phyloP scores from a whole-genome alignment of 2,797 vertebrate species.

The Ataeniobius toweri region DNA sequence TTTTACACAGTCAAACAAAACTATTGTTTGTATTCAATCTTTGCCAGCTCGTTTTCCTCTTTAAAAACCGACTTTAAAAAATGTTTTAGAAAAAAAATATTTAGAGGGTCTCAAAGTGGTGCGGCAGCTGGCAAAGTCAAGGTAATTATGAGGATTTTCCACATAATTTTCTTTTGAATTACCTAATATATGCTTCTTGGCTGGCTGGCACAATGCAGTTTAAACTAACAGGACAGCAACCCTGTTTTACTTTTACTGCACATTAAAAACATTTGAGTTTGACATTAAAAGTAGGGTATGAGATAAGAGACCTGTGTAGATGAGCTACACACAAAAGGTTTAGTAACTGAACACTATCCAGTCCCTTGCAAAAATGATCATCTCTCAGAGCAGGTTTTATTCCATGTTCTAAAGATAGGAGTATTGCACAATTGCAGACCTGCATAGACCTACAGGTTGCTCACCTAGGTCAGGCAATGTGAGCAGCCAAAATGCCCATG shows the following conservation, averaged over 20 bases:
- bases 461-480: no score
- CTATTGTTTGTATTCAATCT: neutral
- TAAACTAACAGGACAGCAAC: neutral
- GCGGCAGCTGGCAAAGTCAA: neutral
- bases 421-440: no score
- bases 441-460: no score
- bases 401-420: no score
- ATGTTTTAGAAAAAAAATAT: no score
- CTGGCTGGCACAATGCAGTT: neutral
- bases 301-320: neutral
- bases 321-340: neutral
- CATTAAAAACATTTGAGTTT: neutral
- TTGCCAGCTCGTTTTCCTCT: neutral
- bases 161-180: neutral
- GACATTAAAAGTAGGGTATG: neutral
- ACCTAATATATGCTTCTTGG: neutral
- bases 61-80: neutral
- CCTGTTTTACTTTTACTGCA: neutral
- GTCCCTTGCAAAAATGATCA: no score
- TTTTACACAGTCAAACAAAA: constrained; percentile 3
- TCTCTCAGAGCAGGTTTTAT: no score
- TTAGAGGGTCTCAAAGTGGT: neutral
- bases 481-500: no score
- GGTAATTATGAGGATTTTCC: neutral
- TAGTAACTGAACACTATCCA: no score